These are phyloP conservation scores for Perizoma flavofasciatum DNA, from an alignment of 2,888 invertebrate species.

Conservation along the genomic window DNA sequence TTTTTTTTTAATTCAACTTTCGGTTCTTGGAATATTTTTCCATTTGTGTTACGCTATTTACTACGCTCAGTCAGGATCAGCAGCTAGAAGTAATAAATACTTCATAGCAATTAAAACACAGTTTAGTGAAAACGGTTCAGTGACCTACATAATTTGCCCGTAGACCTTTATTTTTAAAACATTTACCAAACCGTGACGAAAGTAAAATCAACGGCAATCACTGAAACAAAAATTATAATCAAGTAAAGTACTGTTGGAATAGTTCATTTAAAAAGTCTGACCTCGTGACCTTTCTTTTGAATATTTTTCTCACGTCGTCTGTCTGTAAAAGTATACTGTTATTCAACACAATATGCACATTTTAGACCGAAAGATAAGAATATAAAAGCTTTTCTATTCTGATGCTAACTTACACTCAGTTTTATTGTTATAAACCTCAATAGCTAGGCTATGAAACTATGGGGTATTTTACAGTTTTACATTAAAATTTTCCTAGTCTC, in stretches of 20 bases:
- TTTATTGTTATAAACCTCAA: too few species aligned
- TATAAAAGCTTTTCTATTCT: conserved; percentile 30
- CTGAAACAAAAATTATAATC: conserved; percentile 28
- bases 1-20: too few species aligned
- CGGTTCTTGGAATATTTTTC: too few species aligned
- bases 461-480: too few species aligned
- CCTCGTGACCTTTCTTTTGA: conserved; percentile 47
- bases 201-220: conserved; percentile 13
- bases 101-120: conserved; percentile 9
- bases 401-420: conserved; percentile 6
- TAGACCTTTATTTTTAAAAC: conserved; percentile 7
- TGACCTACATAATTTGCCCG: conserved; percentile 9
- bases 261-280: conserved; percentile 38
- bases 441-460: too few species aligned
- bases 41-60: not conserved
- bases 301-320: conserved; percentile 49
- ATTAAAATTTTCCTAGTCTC: too few species aligned
- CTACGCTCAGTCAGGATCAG: not conserved
- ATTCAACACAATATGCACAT: conserved; percentile 53
- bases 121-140: conserved; percentile 5
- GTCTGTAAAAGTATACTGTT: conserved; percentile 46
- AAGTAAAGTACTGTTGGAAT: conserved; percentile 32
- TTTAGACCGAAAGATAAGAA: conserved; percentile 47
- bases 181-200: conserved; percentile 12
- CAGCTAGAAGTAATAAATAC: not conserved